A percentile compares a stretch with the other conserved stretches of the same genome.
Conservation (phyloP, 2,888 invertebrate genomes). For the Ennomos fuscantarius region DNA sequence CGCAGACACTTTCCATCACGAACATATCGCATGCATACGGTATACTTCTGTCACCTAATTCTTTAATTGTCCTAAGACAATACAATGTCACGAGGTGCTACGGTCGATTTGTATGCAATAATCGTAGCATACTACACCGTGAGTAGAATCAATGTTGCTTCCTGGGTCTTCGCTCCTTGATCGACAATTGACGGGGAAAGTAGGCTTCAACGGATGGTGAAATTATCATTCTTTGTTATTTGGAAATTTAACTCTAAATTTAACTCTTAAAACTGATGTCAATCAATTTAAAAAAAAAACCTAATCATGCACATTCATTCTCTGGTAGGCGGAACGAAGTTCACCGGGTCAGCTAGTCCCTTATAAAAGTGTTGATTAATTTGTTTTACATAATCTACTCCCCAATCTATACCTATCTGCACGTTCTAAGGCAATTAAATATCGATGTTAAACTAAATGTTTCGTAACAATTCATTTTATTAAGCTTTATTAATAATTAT, state of each 20-base stretch:
- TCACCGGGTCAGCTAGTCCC: too few species aligned
- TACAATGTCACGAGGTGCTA: slow-evolving; percentile 32
- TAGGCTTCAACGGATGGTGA: slow-evolving; percentile 59
- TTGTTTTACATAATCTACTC: too few species aligned
- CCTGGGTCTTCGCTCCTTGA: slow-evolving; percentile 59
- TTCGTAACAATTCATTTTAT: slow-evolving; percentile 25
- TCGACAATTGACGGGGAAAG: slow-evolving; percentile 71
- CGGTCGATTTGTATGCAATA: slow-evolving; percentile 65
- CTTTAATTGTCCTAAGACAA: slow-evolving; percentile 61
- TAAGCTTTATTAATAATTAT: slow-evolving; percentile 18
- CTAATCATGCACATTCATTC: too few species aligned
- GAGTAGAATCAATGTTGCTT: slow-evolving; percentile 59
- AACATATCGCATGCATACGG: slow-evolving; percentile 50
- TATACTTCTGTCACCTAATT: slow-evolving; percentile 56
- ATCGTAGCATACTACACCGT: slow-evolving; percentile 54
- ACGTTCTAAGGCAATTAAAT: too few species aligned
- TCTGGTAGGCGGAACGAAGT: too few species aligned
- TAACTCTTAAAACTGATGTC: too few species aligned
- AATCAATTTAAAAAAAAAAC: too few species aligned
- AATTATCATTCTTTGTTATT: slow-evolving; percentile 44
- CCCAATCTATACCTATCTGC: too few species aligned
- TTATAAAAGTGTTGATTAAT: too few species aligned
- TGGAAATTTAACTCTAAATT: not conserved
- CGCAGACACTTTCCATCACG: slow-evolving; percentile 54
- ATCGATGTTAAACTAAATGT: not conserved